These are phyloP conservation scores for Conus ventricosus DNA, from an alignment of 1,140 invertebrate species.

Conservation along the genomic window DNA sequence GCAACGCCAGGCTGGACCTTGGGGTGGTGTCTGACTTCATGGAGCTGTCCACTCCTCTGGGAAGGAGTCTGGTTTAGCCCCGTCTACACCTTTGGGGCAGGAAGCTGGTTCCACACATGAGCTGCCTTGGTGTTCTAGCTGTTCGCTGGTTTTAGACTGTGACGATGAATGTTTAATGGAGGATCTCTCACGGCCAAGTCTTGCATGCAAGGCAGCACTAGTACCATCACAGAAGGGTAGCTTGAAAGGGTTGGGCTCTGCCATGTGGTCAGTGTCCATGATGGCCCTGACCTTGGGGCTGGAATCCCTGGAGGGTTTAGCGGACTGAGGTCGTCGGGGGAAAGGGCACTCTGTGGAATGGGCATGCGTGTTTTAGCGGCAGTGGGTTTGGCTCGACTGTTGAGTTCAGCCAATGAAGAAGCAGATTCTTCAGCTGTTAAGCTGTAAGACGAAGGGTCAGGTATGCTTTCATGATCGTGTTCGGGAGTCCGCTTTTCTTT, in stretches of 20 bases:
- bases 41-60: neutral
- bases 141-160: neutral
- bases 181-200: conserved; percentile 52
- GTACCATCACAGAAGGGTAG: conserved; percentile 59
- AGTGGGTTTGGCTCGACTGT: conserved; percentile 30
- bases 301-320: conserved; percentile 9
- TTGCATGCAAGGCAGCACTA: conserved; percentile 57
- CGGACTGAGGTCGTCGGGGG: conserved; percentile 47
- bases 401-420: conserved; percentile 27
- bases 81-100: neutral
- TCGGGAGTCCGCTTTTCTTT: neutral
- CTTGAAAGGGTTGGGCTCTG: conserved; percentile 53
- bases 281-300: conserved; percentile 51
- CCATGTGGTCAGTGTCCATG: conserved; percentile 46
- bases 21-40: neutral
- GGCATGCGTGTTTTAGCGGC: conserved; percentile 47
- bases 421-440: conserved; percentile 43
- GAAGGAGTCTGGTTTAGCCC: neutral
- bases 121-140: conserved; percentile 12
- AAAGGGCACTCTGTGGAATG: conserved; percentile 42
- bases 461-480: conserved; percentile 32
- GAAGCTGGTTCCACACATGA: neutral
- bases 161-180: conserved; percentile 40
- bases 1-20: conserved; percentile 8
- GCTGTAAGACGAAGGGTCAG: conserved; percentile 46